Evolutionary conservation across 2,797 vertebrate genomes (phyloP).

Genomic region (Coluber constrictor): DNA sequence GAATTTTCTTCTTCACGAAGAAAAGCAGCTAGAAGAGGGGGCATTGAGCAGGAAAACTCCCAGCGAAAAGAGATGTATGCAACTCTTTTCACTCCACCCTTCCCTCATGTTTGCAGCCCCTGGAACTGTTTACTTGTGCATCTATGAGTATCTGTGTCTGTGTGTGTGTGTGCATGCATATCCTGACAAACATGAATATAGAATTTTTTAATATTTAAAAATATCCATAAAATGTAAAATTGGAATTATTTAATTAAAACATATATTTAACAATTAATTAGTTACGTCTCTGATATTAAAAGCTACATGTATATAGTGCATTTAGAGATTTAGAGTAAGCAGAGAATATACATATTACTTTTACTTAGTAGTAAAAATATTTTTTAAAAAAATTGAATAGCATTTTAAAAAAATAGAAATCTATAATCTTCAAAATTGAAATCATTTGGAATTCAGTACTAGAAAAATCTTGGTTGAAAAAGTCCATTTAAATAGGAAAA

Average conservation of each 20-base stretch:
- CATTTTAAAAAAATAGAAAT: neutral
- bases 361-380: neutral
- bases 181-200: neutral
- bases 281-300: neutral
- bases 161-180: neutral
- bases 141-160: neutral
- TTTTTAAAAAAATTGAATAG: neutral
- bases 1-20: neutral
- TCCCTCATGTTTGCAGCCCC: neutral
- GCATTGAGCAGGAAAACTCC: neutral
- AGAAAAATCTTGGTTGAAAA: neutral
- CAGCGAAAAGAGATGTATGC: neutral
- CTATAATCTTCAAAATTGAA: neutral
- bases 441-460: neutral
- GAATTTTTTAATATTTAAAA: neutral
- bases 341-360: neutral
- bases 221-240: neutral
- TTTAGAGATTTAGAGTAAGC: neutral
- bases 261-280: constrained; percentile 6
- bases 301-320: neutral
- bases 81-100: neutral
- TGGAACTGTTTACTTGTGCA: neutral
- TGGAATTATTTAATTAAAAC: neutral
- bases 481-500: neutral
- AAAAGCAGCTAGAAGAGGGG: neutral